Evolutionary conservation across 1,140 invertebrate species (phyloP).

Genomic region (Drosophila hydei): DNA sequence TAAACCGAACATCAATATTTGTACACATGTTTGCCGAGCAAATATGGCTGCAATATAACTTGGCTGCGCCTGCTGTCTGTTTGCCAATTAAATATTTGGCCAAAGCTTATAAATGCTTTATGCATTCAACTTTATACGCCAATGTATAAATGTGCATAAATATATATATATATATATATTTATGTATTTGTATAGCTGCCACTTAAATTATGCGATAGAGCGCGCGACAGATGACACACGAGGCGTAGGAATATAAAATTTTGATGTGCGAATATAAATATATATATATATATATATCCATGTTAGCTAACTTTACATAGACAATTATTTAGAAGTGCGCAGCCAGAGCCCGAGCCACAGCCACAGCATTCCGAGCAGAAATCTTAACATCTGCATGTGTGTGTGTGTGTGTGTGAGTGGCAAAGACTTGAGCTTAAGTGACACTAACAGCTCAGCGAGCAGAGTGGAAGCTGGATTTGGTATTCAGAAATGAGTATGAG

Average conservation of each 20-base stretch:
- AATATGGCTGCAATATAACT: conserved; percentile 41
- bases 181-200: not conserved
- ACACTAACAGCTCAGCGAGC: conserved; percentile 65
- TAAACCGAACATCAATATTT: conserved; percentile 52
- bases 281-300: conserved; percentile 2
- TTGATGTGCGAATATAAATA: too few species aligned
- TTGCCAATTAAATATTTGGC: conserved; percentile 74
- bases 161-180: conserved; percentile 11
- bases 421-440: conserved; percentile 78
- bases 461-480: conserved; percentile 6
- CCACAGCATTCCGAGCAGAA: conserved; percentile 18
- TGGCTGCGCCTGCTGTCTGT: conserved; percentile 38
- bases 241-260: conserved; percentile 8
- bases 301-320: conserved; percentile 77
- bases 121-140: conserved; percentile 49
- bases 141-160: conserved; percentile 49
- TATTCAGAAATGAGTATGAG: conserved; percentile 22
- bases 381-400: conserved; percentile 62
- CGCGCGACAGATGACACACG: conserved; percentile 8
- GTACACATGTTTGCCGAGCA: conserved; percentile 44
- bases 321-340: conserved; percentile 79
- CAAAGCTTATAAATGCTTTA: conserved; percentile 75
- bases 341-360: too few species aligned
- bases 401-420: conserved; percentile 33
- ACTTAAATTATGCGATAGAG: conserved; percentile 7